Conservation (phyloP, 1,140 invertebrate species). For the Bombus turneri region DNA sequence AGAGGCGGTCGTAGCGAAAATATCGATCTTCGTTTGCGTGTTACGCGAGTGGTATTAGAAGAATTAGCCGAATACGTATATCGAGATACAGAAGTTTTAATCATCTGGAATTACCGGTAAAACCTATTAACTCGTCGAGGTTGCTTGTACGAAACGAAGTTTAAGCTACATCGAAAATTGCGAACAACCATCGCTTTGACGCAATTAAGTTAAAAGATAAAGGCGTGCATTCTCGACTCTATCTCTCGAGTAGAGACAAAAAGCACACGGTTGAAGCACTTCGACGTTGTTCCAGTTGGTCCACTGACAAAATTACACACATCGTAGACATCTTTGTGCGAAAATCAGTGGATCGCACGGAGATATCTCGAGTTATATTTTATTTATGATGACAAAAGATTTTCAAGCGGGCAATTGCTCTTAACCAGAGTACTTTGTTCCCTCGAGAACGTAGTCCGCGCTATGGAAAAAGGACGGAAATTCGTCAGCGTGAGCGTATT, state of each 20-base stretch:
- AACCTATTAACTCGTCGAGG: too few species aligned
- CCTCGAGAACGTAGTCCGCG: constrained; percentile 4
- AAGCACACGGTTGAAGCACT: too few species aligned
- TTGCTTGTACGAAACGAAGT: too few species aligned
- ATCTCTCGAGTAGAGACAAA: background rate
- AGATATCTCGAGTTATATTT: background rate
- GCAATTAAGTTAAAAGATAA: too few species aligned
- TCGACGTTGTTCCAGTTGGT: background rate
- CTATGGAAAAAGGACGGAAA: background rate
- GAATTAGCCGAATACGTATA: too few species aligned
- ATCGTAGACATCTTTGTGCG: background rate
- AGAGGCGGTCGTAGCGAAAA: background rate
- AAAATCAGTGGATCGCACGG: background rate
- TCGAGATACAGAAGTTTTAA: too few species aligned
- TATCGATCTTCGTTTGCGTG: constrained; percentile 19
- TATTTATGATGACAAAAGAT: background rate
- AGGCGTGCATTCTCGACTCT: too few species aligned
- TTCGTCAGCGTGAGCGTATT: background rate
- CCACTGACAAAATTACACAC: too few species aligned
- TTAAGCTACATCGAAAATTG: too few species aligned
- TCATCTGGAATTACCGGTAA: too few species aligned
- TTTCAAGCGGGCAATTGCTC: constrained; percentile 1
- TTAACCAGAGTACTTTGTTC: constrained; percentile 12
- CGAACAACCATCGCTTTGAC: too few species aligned
- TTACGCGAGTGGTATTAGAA: too few species aligned